Base-by-base conservation (phyloP, 1,140 invertebrate species). In the Pteromalus puparum region DNA sequence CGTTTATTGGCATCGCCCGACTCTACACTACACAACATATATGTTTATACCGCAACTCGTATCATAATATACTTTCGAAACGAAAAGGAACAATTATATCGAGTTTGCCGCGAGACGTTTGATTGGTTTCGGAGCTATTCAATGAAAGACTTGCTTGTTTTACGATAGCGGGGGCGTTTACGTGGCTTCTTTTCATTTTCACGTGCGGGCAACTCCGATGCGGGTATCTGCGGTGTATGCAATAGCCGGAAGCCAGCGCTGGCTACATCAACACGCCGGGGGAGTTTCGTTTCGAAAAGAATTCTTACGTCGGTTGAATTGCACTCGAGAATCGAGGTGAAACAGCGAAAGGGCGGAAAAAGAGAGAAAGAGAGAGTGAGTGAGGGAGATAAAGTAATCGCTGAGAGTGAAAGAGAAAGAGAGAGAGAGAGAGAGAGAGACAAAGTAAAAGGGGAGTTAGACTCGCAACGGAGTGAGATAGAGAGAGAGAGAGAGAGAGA, bases 241-340 rank as follows among this genome's bases (percentile, higher is more conserved):
- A 76, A 26, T 26, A 9, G 10, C 65, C 26, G 74, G n/a, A n/a
- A n/a, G n/a, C n/a, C 9, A 13, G 81, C 21, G n/a, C 46, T 65
- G 10, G 80, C 30, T 34, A 61, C 34, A n/a, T n/a, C n/a, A 76
- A 86, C 79, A 85, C 83, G 85, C 73, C 61, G 86, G 86, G 83
- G 85, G 81, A 87, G 86, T 85, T 86, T 89, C 87, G 86, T 85
- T 86, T 89, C 87, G 86, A 89, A 87, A 87, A 89, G 88, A 84
- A 89, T 89, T 89, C 87, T 88, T 89, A 86, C 85, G 87, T 89
- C 88, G 89, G 86, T 89, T 86, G 87, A 87, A 89, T 90, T 90
- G 87, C 82, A 87, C 85, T 86, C 73, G 87, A 89, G 86, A 86
- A 75, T 87, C 85, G 86, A 87, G 87, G 80, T 86, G 90, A 88